Base-by-base conservation (phyloP, 2,113 vertebrate species). In the Antechinus flavipes region DNA sequence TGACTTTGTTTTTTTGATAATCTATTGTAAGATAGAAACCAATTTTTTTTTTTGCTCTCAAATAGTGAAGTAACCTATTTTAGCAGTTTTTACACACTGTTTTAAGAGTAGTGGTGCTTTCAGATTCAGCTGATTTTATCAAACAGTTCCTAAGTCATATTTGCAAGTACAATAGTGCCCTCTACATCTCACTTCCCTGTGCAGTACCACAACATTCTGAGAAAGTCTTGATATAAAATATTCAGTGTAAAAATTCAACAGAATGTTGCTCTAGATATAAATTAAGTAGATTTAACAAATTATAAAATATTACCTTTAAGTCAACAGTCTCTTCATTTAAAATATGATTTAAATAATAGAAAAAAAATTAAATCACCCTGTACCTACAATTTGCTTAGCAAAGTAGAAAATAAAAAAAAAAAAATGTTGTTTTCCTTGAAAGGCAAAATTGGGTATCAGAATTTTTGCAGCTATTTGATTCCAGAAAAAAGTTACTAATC, bases 161-260 rank as follows among this genome's bases (percentile, higher is more conserved):
- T 84, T 90, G 0, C 24, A 93, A 96, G 90, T 96, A 12, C 96
- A 96, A 97, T 46, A 93, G 94, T 16, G 96, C 98, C 97, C 97
- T 95, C 98, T 97, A 92, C 19, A 16, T 1, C 11, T 54, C 93
- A 58, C 50, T 84, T 94, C 54, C 91, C 46, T 49, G 30, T 90
- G 47, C 0, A 90, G 27, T 91, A 54, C 49, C 94, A 46, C 23
- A 84, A 22, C 1, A 0, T 55, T 90, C 27, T 42, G 12, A 94
- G 90, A 93, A 49, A 26, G 89, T 14, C 1, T 14, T 16, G 26
- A 68, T 84, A 54, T 49, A 30, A 54, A 53, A 53, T 27, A 68
- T 68, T 68, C 6, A 50, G 61, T 22, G 54, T 7, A 54, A 93
- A 91, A n/a, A 52, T 90, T 26, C 90, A 0, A 61, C 30, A 52